Evolutionary conservation across 2,113 vertebrate genomes (phyloP).

Genomic region (Oophaga pumilio): DNA sequence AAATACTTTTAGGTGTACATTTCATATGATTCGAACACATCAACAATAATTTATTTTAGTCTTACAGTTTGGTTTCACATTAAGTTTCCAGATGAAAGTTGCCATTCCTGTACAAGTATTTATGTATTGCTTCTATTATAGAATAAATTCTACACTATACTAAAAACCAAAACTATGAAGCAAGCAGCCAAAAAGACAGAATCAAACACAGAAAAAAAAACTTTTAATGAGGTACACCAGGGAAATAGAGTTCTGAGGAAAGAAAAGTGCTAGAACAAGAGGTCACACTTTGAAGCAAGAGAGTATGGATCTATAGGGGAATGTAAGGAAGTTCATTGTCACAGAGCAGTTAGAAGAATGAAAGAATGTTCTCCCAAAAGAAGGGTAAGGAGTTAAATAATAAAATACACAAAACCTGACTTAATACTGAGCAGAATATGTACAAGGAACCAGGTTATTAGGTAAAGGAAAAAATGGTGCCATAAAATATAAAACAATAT

Average conservation of each 20-base stretch:
- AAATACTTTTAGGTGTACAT: too few relatives aligned
- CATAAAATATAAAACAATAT: too few relatives aligned
- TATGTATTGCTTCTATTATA: not conserved
- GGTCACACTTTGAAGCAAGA: conserved; percentile 34
- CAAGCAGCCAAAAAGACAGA: conserved; percentile 33
- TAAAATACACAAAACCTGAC: not conserved
- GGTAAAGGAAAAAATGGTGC: too few relatives aligned
- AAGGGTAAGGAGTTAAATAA: not conserved
- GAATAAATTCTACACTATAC: not conserved
- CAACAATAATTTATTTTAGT: not conserved
- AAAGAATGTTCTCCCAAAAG: not conserved
- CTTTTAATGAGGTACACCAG: conserved; percentile 40
- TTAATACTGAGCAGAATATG: not conserved
- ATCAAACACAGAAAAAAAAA: conserved; percentile 25
- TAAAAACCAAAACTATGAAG: conserved; percentile 2
- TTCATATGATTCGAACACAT: not conserved
- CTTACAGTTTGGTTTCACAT: not conserved
- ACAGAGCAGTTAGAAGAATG: not conserved
- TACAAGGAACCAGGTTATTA: too few relatives aligned
- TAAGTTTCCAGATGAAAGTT: not conserved
- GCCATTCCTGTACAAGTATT: not conserved
- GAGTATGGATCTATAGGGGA: conserved; percentile 6
- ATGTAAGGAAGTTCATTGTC: conserved; percentile 16
- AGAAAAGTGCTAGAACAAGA: conserved; percentile 34
- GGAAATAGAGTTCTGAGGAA: conserved; percentile 30